Base-by-base conservation (phyloP, 2,888 invertebrate genomes). In the Leptopilina drosophilae region DNA sequence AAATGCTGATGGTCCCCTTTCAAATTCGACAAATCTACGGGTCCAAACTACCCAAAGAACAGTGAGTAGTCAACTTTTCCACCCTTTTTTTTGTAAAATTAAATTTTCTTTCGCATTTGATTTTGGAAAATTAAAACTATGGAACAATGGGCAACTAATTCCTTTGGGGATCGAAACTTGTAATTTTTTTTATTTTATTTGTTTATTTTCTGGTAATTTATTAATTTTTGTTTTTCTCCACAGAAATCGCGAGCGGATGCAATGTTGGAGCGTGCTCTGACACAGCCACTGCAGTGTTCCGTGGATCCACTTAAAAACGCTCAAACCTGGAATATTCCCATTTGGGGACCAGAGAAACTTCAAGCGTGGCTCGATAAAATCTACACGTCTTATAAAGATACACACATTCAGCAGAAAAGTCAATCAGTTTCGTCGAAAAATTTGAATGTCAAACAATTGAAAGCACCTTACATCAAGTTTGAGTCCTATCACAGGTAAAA, bases 191-290 rank as follows among this genome's bases (percentile, higher is more conserved):
- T 0, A 20, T 64, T 64, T 64, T 7, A 11, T 64, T 12, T 56
- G n/a, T 56, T 56, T 56, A 12, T 59, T n/a, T n/a, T n/a, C 5
- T 59, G n/a, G 12, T 59, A 59, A 59, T 59, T 59, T 11, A 49
- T 26, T 20, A 26, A 8, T 53, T 79, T 64, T 11, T 3, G 53
- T 83, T 82, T 82, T 84, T 79, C 79, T 80, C 77, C 85, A 3
- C 33, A 93, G 93, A 93, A 92, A 93, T 93, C 94, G 88, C 95
- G 96, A 91, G 95, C 95, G 91, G 96, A 96, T 95, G 96, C 96
- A 92, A 96, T 96, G 95, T 95, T 96, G 91, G 95, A 95, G 93
- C 94, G 95, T 92, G 95, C 95, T 92, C 89, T 92, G 90, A 91
- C 89, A 86, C 92, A 92, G 89, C 92, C 92, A 87, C 92, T 92